A percentile compares a stretch with the other conserved stretches of the same genome.
These are phyloP conservation scores for Vespertilio murinus DNA, from an alignment of 2,797 vertebrate species.

Conservation along the genomic window DNA sequence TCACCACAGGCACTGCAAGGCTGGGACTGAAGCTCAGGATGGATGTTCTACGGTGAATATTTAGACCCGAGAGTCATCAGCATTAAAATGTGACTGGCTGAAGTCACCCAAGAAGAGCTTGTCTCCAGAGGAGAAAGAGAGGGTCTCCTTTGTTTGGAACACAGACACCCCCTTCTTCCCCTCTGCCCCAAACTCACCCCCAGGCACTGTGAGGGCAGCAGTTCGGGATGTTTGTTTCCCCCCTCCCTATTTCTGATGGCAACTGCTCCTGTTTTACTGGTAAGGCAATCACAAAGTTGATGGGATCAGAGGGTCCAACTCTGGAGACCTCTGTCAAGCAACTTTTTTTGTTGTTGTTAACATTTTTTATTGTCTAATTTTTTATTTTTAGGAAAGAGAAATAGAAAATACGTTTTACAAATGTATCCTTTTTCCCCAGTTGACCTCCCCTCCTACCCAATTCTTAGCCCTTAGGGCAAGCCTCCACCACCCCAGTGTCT, in stretches of 20 bases:
- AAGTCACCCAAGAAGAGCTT: background rate
- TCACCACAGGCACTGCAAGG: background rate
- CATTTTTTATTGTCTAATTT: no score
- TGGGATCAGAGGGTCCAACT: background rate
- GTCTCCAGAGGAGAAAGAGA: background rate
- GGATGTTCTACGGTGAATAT: background rate
- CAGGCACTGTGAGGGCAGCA: background rate
- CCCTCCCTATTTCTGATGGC: background rate
- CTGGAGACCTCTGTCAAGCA: background rate
- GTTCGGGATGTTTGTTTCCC: fast-evolving
- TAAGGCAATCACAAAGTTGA: background rate
- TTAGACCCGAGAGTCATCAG: background rate
- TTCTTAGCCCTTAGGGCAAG: no score
- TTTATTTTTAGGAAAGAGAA: no score
- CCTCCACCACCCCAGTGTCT: no score
- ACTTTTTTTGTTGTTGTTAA: no score
- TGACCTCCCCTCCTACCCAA: fast-evolving
- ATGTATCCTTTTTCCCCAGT: no score
- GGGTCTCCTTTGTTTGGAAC: background rate
- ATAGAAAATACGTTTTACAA: no score
- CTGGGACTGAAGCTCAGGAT: background rate
- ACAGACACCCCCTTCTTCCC: background rate
- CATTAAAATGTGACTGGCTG: background rate
- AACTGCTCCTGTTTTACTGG: background rate
- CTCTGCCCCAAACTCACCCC: background rate